Base-by-base conservation (phyloP, 2,113 vertebrate species). In the Corydoras sp. region DNA sequence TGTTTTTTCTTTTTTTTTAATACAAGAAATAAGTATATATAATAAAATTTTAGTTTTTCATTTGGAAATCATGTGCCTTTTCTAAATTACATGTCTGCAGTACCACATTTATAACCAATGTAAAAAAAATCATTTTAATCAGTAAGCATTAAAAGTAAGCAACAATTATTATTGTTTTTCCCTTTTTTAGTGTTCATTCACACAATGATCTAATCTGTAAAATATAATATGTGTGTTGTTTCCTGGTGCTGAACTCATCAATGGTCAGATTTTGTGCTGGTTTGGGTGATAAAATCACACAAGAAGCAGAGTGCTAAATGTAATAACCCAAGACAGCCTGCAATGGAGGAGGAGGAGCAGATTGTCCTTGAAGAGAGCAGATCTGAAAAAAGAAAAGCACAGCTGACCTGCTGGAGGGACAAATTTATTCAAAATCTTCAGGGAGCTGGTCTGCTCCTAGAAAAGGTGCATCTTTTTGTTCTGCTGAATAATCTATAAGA, bases 241-340 rank as follows among this genome's bases (percentile, higher is more conserved):
- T 6, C 2, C 35, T 49, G 58, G 4, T 5, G 13, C 43, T 10
- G 24, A 49, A 15, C 24, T 6, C 5, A 11, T 13, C 14, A 8
- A 2, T 58, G 69, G 11, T 5, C 77, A 90, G 91, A 91, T 79
- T 91, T 90, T 14, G 86, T 91, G 13, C 84, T 92, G 58, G 83
- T 88, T 56, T 91, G 91, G 91, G 91, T 90, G 79, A 71, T 91
- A 50, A 88, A 87, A 10, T 84, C 83, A 0, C 78, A 72, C 7
- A 80, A 77, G 54, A 91, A 87, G 70, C 81, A 75, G 18, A 77
- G 81, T 74, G 79, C 80, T 50, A 83, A 77, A 32, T 62, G 30
- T 15, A 81, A 75, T 73, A 65, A 60, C 2, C 8, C 62, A 8
- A 58, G 51, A 11, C 75, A 77, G 7, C 60, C 65, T 30, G 43